A percentile compares a stretch with the other conserved stretches of the same genome.
These are phyloP conservation scores for Peromyscus californicus DNA, from an alignment of 2,113 vertebrate species.

Conservation along the genomic window DNA sequence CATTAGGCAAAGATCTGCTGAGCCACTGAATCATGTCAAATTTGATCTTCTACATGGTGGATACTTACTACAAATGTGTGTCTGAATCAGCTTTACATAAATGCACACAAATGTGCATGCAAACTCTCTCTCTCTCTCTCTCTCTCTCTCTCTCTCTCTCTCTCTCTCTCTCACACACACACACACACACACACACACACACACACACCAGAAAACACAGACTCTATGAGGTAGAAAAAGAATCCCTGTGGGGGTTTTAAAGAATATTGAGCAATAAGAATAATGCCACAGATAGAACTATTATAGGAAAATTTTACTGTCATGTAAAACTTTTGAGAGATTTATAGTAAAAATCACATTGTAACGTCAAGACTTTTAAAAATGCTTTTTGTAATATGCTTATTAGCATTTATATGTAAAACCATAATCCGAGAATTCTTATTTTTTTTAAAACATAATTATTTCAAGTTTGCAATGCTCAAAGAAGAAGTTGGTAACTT, in stretches of 20 bases:
- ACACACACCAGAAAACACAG: not conserved
- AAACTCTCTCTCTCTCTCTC: too few relatives aligned
- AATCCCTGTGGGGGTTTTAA: not conserved
- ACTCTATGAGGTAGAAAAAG: not conserved
- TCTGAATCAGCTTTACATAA: not conserved
- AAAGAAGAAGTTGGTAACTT: not conserved
- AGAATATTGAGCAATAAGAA: not conserved
- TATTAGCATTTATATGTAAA: not conserved
- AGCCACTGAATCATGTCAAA: not conserved
- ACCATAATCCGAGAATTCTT: not conserved
- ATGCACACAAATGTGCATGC: not conserved
- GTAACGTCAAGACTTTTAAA: not conserved
- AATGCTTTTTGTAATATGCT: not conserved
- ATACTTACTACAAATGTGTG: not conserved
- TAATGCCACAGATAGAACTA: not conserved
- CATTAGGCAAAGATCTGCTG: constrained; percentile 2
- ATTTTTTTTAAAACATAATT: not conserved
- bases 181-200: not conserved
- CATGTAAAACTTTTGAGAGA: not conserved
- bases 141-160: too few relatives aligned
- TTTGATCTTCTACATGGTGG: not conserved
- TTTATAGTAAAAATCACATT: not conserved
- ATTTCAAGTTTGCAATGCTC: not conserved
- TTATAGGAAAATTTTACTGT: not conserved
- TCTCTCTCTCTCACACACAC: not conserved